phyloP scores from a whole-genome alignment of 2,888 invertebrate genomes.

The Erebia ligea region DNA sequence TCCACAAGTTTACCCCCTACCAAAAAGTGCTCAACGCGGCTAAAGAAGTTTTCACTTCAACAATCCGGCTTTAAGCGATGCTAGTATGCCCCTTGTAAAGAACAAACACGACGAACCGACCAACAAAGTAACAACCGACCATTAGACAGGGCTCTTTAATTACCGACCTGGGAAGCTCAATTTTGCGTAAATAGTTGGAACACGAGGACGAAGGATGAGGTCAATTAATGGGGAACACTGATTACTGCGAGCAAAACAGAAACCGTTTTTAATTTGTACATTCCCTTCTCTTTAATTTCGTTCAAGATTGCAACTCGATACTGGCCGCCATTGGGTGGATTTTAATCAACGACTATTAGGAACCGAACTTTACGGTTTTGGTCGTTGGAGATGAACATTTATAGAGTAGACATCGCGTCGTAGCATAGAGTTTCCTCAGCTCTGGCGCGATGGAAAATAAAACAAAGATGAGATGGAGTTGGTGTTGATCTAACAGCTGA shows the following conservation, averaged over 20 bases:
- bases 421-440: no score
- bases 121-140: conserved; percentile 14
- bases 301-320: conserved; percentile 20
- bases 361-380: no score
- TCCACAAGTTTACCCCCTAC: no score
- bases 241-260: conserved; percentile 40
- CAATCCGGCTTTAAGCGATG: no score
- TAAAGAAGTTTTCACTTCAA: no score
- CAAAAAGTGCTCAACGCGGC: no score
- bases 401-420: no score
- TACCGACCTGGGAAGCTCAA: conserved; percentile 43
- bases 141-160: conserved; percentile 38
- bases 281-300: conserved; percentile 29
- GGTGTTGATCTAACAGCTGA: no score
- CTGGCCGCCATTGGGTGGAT: neutral
- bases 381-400: no score
- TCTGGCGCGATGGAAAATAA: no score
- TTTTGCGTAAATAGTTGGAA: conserved; percentile 46
- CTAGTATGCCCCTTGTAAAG: neutral
- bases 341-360: neutral
- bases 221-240: conserved; percentile 44
- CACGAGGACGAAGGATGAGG: conserved; percentile 42
- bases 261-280: conserved; percentile 41
- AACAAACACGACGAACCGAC: conserved; percentile 12
- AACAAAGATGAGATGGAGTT: no score